Percentiles rank a stretch among this genome's conserved stretches.
phyloP scores from a whole-genome alignment of 2,888 invertebrate genomes.

The Drosophila greeni region DNA sequence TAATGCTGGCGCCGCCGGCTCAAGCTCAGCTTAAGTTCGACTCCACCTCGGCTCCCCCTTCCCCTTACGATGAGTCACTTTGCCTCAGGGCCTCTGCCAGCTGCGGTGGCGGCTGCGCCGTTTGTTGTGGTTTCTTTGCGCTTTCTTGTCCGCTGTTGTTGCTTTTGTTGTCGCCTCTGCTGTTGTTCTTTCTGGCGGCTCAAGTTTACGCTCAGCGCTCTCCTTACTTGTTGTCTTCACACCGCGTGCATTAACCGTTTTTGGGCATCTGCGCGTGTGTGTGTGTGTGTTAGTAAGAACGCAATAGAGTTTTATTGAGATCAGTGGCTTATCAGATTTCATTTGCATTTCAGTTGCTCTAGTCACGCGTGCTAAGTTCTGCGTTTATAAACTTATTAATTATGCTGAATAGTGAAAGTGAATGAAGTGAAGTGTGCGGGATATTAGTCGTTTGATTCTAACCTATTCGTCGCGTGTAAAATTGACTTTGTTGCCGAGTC shows the following conservation, averaged over 20 bases:
- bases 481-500: constrained; percentile 5
- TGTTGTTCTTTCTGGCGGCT: constrained; percentile 51
- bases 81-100: constrained; percentile 16
- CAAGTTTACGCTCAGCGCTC: constrained; percentile 44
- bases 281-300: too few species aligned
- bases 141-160: constrained; percentile 33
- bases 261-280: not conserved
- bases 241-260: constrained; percentile 37
- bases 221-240: constrained; percentile 25
- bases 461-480: not conserved
- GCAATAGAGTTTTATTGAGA: too few species aligned
- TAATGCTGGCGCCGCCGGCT: constrained; percentile 59
- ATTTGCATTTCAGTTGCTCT: not conserved
- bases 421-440: not conserved
- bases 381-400: not conserved
- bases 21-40: constrained; percentile 10
- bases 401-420: not conserved
- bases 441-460: not conserved
- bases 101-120: constrained; percentile 57
- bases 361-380: not conserved
- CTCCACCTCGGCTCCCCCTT: constrained; percentile 6
- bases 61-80: constrained; percentile 28
- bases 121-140: constrained; percentile 62
- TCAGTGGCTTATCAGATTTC: not conserved
- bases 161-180: constrained; percentile 5